These are phyloP conservation scores for Colinus virginianus DNA, from an alignment of 2,113 vertebrate genomes.

Conservation along the genomic window DNA sequence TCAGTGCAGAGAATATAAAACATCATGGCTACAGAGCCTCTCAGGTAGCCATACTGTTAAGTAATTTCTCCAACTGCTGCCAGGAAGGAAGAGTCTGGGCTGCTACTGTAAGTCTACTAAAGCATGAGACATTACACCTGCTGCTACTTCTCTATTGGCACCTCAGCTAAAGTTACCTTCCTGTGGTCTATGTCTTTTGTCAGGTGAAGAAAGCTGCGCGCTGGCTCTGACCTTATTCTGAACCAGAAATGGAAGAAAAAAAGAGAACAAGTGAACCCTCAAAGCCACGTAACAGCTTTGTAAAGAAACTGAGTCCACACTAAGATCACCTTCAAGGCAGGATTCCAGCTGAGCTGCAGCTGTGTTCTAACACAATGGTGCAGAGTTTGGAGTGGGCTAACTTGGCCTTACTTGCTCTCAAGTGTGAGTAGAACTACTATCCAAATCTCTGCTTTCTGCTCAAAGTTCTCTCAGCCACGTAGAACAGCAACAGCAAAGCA, in stretches of 20 bases:
- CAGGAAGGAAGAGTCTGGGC: neutral
- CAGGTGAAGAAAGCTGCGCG: neutral
- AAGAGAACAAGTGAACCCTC: neutral
- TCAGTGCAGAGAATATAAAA: neutral
- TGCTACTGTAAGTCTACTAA: neutral
- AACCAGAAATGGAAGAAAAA: neutral
- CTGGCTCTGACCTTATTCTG: neutral
- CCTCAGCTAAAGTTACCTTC: neutral
- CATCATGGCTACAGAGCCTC: neutral
- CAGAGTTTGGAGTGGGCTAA: neutral
- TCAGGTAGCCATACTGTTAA: neutral
- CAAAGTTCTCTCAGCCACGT: neutral
- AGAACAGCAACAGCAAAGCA: neutral
- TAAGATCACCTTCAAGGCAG: neutral
- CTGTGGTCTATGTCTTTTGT: neutral
- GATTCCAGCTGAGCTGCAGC: neutral
- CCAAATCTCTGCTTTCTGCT: conserved; percentile 19
- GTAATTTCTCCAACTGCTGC: neutral
- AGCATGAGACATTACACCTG: neutral
- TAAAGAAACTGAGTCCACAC: neutral
- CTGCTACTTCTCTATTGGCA: neutral
- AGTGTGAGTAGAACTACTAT: neutral
- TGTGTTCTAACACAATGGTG: neutral
- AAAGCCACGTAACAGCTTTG: neutral
- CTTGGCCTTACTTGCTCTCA: neutral